These are phyloP conservation scores for Ellobium chinense DNA, from an alignment of 2,888 invertebrate genomes.

Conservation along the genomic window DNA sequence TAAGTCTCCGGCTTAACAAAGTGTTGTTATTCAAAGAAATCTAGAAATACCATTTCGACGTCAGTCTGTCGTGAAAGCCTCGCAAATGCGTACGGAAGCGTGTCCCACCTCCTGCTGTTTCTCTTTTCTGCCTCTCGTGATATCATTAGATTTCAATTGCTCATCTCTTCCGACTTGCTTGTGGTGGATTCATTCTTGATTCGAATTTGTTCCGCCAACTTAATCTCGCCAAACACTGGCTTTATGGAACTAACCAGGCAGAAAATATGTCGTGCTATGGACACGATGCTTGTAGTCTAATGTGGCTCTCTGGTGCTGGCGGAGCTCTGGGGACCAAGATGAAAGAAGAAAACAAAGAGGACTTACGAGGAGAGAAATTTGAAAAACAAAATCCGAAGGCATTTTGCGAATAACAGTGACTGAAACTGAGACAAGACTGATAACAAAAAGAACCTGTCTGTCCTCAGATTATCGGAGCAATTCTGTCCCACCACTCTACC, in stretches of 20 bases:
- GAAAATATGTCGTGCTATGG: slow-evolving; percentile 1
- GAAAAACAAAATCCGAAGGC: too few relatives aligned
- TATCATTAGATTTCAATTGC: slow-evolving; percentile 17
- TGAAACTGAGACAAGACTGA: too few relatives aligned
- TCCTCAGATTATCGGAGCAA: too few relatives aligned
- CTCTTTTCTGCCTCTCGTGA: neutral
- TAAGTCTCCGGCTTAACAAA: neutral
- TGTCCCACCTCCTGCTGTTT: neutral
- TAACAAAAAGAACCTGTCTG: too few relatives aligned
- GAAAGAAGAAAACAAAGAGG: neutral
- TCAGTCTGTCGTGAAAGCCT: neutral
- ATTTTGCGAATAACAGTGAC: too few relatives aligned
- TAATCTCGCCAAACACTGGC: neutral
- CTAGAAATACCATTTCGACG: neutral
- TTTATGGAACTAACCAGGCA: neutral
- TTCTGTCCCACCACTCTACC: too few relatives aligned
- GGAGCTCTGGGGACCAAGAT: neutral
- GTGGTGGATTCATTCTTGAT: neutral
- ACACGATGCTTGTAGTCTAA: neutral
- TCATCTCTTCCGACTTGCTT: slow-evolving; percentile 4
- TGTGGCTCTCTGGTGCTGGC: neutral
- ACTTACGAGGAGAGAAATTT: neutral
- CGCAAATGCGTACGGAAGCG: neutral
- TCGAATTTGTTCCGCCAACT: slow-evolving; percentile 30
- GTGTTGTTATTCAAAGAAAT: neutral